Percentiles rank a stretch among this genome's conserved stretches.
phyloP scores from a whole-genome alignment of 1,140 invertebrate genomes.

The Mactra quadrangularis region DNA sequence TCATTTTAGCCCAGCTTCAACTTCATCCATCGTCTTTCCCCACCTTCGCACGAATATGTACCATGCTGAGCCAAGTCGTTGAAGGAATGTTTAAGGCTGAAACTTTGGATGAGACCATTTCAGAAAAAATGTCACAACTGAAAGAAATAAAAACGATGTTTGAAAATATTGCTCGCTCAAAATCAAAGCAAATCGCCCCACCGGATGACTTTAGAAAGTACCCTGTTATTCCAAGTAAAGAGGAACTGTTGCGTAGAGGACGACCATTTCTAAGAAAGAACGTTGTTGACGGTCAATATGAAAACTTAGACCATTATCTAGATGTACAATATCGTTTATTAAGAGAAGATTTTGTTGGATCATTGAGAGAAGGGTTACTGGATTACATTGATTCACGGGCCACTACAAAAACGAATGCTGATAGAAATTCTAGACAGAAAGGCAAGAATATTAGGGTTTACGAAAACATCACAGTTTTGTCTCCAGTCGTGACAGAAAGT shows the following conservation, averaged over 20 bases:
- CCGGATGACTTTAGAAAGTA: constrained; percentile 78
- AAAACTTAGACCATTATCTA: constrained; percentile 88
- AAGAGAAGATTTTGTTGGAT: constrained; percentile 87
- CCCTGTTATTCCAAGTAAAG: constrained; percentile 69
- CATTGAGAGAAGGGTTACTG: constrained; percentile 81
- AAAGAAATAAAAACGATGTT: not conserved
- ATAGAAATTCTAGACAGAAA: not conserved
- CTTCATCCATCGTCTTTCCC: not conserved
- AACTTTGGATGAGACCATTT: not conserved
- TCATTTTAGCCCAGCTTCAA: not conserved
- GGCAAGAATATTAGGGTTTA: constrained; percentile 52
- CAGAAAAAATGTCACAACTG: not conserved
- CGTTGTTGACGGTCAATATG: constrained; percentile 86
- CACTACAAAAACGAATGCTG: constrained; percentile 4
- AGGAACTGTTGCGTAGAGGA: constrained; percentile 70
- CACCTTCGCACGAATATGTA: not conserved
- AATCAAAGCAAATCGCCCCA: constrained; percentile 18
- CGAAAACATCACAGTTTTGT: constrained; percentile 64
- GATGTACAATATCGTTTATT: constrained; percentile 90
- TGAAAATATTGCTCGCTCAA: not conserved
- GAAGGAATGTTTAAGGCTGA: not conserved
- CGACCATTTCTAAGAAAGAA: constrained; percentile 86
- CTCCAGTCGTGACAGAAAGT: constrained; percentile 62
- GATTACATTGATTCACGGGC: constrained; percentile 62
- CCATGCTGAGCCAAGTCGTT: not conserved